A percentile compares a stretch with the other conserved stretches of the same genome.
Evolutionary conservation across 2,797 vertebrate genomes (phyloP).

Genomic region (Premnoplex brunnescens): DNA sequence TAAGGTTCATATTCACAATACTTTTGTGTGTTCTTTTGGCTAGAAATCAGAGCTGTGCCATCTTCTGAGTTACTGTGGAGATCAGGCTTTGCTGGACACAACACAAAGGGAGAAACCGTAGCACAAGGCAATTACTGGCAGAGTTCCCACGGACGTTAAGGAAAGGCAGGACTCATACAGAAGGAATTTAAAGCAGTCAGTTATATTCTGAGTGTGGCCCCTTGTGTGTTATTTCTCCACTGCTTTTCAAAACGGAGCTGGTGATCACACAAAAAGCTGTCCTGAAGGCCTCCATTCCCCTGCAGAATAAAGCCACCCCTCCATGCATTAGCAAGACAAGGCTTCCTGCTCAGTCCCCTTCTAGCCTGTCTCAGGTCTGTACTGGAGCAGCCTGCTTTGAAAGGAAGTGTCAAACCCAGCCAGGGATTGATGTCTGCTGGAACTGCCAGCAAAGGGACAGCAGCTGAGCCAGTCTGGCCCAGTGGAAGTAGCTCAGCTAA

Average conservation of each 20-base stretch:
- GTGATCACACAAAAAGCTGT: neutral
- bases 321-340: neutral
- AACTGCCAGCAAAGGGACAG: neutral
- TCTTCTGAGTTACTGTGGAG: neutral
- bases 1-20: neutral
- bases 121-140: neutral
- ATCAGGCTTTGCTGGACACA: neutral
- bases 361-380: neutral
- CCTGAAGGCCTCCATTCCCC: neutral
- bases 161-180: slow-evolving; percentile 26
- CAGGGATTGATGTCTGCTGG: neutral
- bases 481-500: neutral
- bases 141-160: neutral
- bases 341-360: neutral
- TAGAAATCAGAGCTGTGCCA: neutral
- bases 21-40: neutral
- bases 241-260: neutral
- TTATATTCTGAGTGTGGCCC: neutral
- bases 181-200: slow-evolving; percentile 35
- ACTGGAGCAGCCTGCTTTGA: neutral
- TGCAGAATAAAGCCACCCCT: neutral
- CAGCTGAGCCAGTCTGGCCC: neutral
- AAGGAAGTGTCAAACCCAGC: neutral
- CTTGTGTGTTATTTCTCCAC: neutral
- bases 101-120: neutral